A percentile compares a stretch with the other conserved stretches of the same genome.
phyloP scores from a whole-genome alignment of 2,797 vertebrate species.

The Thunnus albacares region DNA sequence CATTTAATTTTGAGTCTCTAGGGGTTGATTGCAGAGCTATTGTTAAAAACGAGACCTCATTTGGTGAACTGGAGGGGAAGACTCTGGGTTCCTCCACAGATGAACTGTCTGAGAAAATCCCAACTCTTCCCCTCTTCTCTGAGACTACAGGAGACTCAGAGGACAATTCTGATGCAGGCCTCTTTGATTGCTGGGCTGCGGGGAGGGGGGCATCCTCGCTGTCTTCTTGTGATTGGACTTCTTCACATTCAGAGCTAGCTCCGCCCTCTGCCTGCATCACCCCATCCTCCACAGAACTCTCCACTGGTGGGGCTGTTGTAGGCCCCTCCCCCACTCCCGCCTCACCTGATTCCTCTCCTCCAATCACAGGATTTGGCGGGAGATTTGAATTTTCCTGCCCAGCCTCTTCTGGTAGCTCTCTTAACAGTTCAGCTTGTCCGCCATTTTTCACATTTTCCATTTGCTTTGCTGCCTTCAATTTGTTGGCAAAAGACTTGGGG shows the following conservation, averaged over 20 bases:
- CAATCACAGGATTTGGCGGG: neutral
- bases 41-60: neutral
- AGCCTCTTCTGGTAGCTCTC: no score
- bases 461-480: neutral
- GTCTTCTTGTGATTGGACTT: no score
- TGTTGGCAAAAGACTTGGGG: neutral
- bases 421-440: neutral
- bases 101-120: no score
- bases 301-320: neutral
- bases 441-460: neutral
- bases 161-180: neutral
- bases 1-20: no score
- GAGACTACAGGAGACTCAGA: no score
- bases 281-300: no score
- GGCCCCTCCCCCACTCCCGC: neutral
- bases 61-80: no score
- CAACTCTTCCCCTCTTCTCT: neutral
- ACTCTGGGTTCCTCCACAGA: no score
- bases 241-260: no score
- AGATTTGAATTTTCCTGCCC: neutral
- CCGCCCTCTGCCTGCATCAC: no score
- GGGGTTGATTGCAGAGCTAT: slow-evolving; percentile 10
- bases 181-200: neutral
- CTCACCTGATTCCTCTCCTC: neutral
- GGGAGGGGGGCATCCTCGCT: neutral